Evolutionary conservation across 2,888 invertebrate species (phyloP).

Genomic region (Lottia gigantea): DNA sequence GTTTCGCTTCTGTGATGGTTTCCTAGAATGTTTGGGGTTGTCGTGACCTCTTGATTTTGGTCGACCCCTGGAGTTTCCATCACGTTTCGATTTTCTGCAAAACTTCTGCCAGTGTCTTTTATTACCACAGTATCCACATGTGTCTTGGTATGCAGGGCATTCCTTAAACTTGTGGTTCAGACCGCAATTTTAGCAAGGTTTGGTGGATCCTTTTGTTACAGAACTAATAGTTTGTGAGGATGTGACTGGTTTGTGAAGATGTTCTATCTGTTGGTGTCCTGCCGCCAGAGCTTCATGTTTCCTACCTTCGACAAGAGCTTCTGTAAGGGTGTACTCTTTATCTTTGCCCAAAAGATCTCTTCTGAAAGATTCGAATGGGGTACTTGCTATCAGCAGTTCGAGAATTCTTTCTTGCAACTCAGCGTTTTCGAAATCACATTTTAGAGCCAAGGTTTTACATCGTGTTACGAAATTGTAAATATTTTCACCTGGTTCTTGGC

Average conservation of each 20-base stretch:
- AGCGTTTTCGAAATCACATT: constrained; percentile 23
- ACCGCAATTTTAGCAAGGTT: constrained; percentile 21
- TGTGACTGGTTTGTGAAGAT: not conserved
- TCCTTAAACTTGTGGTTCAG: constrained; percentile 14
- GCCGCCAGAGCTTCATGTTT: constrained; percentile 24
- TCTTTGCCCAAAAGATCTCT: constrained; percentile 18
- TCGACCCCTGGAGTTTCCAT: not conserved
- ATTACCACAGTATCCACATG: constrained; percentile 16
- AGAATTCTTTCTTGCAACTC: constrained; percentile 23
- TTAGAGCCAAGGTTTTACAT: constrained; percentile 14
- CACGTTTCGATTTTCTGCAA: constrained; percentile 7
- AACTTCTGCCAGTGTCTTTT: constrained; percentile 21
- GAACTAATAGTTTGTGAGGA: not conserved
- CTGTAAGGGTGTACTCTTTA: constrained; percentile 13
- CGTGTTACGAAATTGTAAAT: constrained; percentile 25
- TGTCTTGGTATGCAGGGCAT: constrained; percentile 23
- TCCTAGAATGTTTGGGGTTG: no score
- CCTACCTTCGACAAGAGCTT: constrained; percentile 18
- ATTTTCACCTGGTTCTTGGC: constrained; percentile 20
- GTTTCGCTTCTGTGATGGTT: no score
- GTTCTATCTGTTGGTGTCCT: constrained; percentile 10
- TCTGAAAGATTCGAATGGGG: constrained; percentile 22
- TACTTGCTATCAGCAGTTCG: constrained; percentile 24
- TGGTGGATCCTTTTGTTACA: not conserved
- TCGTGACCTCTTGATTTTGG: no score